Base-by-base conservation (phyloP, 2,797 vertebrate species). In the Dromococcyx pavoninus region DNA sequence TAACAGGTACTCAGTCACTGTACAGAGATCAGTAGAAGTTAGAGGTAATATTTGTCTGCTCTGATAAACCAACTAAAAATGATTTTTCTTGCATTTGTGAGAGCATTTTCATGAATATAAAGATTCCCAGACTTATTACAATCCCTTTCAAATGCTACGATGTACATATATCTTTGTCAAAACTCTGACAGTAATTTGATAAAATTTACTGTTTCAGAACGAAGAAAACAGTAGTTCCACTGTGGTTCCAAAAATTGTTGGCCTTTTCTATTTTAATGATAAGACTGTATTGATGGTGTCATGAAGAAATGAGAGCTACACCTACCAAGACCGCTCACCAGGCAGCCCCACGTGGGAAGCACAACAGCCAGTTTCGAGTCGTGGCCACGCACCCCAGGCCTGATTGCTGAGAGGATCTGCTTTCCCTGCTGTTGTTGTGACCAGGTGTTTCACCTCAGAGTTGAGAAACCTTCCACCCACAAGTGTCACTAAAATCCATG, bases 321-420 rank as follows among this genome's bases (percentile, higher is more conserved):
- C 37, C 67, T 35, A 62, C 43, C 67, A 28, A 41, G 51, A 11
- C 43, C 33, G n/a, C 67, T 39, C 21, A 3, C 17, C 24, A 27
- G 25, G 13, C 5, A 27, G 33, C 35, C 53, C 18, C 13, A 13
- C 0, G 3, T 18, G 23, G 60, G 66, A 43, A 72, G 60, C 30
- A n/a, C 65, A 41, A n/a, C 27, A 54, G 32, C 11, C 77, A 56
- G 53, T 23, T 61, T 50, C 17, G 37, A 25, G 35, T 7, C 37
- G 43, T 1, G 7, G 43, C 46, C 24, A 4, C 1, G 12, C 8
- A 37, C n/a, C 22, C 24, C 5, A 19, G 51, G 51, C 65, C 39
- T 30, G 21, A 37, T 46, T 2, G 9, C 23, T 18, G 12, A 5
- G 18, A 2, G 0, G 4, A 16, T 6, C 65, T 37, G 41, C 28